Evolutionary conservation across 2,797 vertebrate species (phyloP), one percentile per base, ranked within the genome.

Genomic region (Eulemur rubriventer): DNA sequence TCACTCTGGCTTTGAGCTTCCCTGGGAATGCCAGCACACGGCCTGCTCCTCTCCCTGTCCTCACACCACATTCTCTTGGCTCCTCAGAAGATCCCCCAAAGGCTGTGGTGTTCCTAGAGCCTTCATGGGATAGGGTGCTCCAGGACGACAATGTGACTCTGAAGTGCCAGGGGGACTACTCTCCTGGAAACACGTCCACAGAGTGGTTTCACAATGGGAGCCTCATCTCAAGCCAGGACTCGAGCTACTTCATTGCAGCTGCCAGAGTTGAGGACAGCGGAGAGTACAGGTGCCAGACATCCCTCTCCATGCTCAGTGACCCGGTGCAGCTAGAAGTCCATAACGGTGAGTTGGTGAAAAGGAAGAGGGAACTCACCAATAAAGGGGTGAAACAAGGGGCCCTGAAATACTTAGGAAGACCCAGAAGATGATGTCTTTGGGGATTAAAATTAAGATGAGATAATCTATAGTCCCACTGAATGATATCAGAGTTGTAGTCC

Each of bases 191-290:
- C 59, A 55, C 6, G 14, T 35, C 82, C 75, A 87, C 82, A 16
- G 8, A 11, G 11, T 98, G 97, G 97, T 76, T 59, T 28, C 95
- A 89, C 73, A 96, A 97, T 0, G 91, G 22, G 9, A 86, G 0
- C 2, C 52, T 2, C 79, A 50, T 94, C 73, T 35, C 88, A 9
- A 26, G 2, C 22, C 38, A 57, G 20, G 2, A 9, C 3, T 6
- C 91, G 22, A 95, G 12, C 84, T 96, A 96, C 59, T 0, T 67
- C 78, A 95, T 97, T n/a, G 0, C 0, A 3, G 1, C 0, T 0
- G 73, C 48, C 41, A 52, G 0, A 1, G 4, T 18, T 0, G 0
- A 83, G 0, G 4, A 98, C 92, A 94, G 94, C 0, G 97, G 97
- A 5, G 16, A 89, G 6, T 98, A 98, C 75, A 33, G 0, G 17